Evolutionary conservation across 2,113 vertebrate species (phyloP), one percentile per base, ranked within the genome.

Genomic region (Pelvicachromis taeniatus): DNA sequence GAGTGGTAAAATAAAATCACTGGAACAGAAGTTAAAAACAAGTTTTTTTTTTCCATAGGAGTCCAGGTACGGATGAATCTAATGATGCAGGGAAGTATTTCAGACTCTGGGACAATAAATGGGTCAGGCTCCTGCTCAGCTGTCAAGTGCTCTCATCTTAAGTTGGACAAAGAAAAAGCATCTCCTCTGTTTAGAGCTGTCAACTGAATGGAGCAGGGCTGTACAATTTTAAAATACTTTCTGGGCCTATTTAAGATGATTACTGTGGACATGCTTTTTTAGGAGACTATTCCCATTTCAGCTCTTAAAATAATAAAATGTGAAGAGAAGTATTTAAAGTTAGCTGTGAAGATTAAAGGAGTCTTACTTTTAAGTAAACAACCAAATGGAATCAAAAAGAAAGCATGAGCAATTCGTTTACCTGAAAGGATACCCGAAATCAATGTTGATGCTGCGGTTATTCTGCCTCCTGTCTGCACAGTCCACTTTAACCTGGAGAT

Each of bases 351-450:
- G 26, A 75, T 48, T 31, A 31, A 75, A 31, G 16, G 42, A 2
- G 23, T 50, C 42, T 19, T 19, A 75, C 6, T 75, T 75, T n/a
- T 33, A 75, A 75, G 45, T 52, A 52, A 75, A 19, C 23, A 31
- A 75, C 23, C 68, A 50, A 75, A 52, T 13, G 10, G 70, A 45
- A 52, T 13, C 1, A 33, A 31, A 48, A 73, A 73, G 23, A 77
- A 45, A 73, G 3, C 29, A 45, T 23, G 52, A 53, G 40, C 13
- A 68, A 31, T 14, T 19, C 1, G 23, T 90, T 95, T 96, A 99
- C 98, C 99, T 98, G 97, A 99, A 99, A 3, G 98, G 99, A 93
- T 99, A 99, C 83, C 95, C 95, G 82, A 99, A 99, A 26, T 95
- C 96, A 81, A 99, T 96, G 92, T 96, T 96, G 90, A 99, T 97